phyloP scores from a whole-genome alignment of 2,888 invertebrate species.

The Drosophila kuntzei region DNA sequence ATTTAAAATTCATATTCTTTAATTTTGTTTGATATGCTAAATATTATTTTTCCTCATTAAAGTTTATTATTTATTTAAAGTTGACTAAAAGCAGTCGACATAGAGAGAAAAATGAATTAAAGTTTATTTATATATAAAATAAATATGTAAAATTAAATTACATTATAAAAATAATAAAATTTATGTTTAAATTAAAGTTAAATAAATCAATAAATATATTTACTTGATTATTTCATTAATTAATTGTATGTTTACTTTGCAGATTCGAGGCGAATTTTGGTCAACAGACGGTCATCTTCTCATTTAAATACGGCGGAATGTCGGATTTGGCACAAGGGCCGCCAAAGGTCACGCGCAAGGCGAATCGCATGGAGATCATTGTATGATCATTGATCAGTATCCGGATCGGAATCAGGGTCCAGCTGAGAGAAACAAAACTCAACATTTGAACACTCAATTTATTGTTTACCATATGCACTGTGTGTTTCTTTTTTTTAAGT shows the following conservation, averaged over 20 bases:
- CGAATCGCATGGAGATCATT: conserved; percentile 90
- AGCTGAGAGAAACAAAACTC: conserved; percentile 9
- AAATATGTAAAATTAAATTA: no score
- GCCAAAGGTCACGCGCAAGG: conserved; percentile 89
- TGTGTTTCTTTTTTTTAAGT: conserved; percentile 11
- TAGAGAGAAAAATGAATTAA: no score
- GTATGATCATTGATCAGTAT: conserved; percentile 86
- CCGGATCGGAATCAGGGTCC: conserved; percentile 5
- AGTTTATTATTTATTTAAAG: no score
- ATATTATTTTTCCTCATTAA: no score
- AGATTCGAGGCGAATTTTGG: conserved; percentile 94
- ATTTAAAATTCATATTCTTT: no score
- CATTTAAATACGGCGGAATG: conserved; percentile 89
- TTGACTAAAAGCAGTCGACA: no score
- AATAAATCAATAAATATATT: neutral
- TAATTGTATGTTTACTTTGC: neutral
- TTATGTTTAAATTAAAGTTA: no score
- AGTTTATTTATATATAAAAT: no score
- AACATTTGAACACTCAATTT: conserved; percentile 20
- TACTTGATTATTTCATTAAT: neutral
- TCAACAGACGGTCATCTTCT: conserved; percentile 91
- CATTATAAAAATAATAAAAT: no score
- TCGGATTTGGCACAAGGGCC: conserved; percentile 89
- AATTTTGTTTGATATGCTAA: no score
- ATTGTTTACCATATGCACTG: conserved; percentile 26